Evolutionary conservation across 2,888 invertebrate genomes (phyloP).

Genomic region (Standfussiana lucernea): DNA sequence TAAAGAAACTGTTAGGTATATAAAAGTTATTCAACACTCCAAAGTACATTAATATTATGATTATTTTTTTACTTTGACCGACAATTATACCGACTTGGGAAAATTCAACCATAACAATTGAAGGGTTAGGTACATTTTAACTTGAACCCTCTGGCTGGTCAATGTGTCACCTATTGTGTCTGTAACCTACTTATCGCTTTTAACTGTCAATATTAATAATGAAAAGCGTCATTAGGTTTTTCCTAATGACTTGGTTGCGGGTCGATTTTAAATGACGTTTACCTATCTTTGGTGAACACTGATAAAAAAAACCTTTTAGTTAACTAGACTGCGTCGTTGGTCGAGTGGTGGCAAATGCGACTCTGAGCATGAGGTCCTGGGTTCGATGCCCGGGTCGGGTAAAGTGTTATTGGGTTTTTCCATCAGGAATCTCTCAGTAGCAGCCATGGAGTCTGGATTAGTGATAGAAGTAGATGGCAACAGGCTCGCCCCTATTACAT

Average conservation of each 20-base stretch:
- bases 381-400: too few species aligned
- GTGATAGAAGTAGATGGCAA: too few species aligned
- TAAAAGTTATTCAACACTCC: not conserved
- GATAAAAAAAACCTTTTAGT: not conserved
- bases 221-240: not conserved
- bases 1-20: not conserved
- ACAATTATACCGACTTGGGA: not conserved
- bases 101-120: slow-evolving; percentile 6
- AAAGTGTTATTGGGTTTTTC: too few species aligned
- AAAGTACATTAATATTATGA: not conserved
- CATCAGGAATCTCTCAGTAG: too few species aligned
- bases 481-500: too few species aligned
- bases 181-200: not conserved
- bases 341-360: too few species aligned
- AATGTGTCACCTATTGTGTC: slow-evolving; percentile 1
- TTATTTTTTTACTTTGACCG: not conserved
- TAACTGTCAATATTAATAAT: not conserved
- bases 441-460: too few species aligned
- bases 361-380: too few species aligned
- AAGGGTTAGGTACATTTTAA: not conserved
- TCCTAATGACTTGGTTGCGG: slow-evolving; percentile 5
- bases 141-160: not conserved
- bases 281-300: not conserved
- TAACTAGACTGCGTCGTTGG: too few species aligned
- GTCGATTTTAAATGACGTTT: not conserved